These are phyloP conservation scores for Drosophila quadrilineata DNA, from an alignment of 1,140 invertebrate genomes.

Conservation along the genomic window DNA sequence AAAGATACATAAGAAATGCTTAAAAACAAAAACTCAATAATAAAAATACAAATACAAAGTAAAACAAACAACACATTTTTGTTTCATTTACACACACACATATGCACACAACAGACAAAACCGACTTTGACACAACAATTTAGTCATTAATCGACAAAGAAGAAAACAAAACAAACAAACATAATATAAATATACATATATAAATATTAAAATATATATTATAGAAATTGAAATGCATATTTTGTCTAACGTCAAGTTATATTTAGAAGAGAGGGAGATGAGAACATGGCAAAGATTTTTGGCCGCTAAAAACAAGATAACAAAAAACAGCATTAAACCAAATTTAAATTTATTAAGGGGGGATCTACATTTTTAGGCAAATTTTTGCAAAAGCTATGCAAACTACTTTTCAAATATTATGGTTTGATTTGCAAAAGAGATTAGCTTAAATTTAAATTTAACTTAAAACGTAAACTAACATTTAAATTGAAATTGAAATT, in stretches of 20 bases:
- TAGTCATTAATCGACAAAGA: slow-evolving; percentile 48
- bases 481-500: no score
- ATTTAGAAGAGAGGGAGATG: slow-evolving; percentile 46
- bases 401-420: slow-evolving; percentile 42
- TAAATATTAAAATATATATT: slow-evolving; percentile 34
- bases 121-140: slow-evolving; percentile 10
- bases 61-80: slow-evolving; percentile 47
- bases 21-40: slow-evolving; percentile 36
- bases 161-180: slow-evolving; percentile 11
- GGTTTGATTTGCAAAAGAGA: slow-evolving; percentile 25
- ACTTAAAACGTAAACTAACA: no score
- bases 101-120: slow-evolving; percentile 10
- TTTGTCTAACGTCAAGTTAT: slow-evolving; percentile 73
- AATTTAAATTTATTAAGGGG: slow-evolving; percentile 41
- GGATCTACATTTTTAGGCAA: slow-evolving; percentile 52
- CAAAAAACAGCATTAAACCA: slow-evolving; percentile 29
- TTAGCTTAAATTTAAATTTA: slow-evolving; percentile 66
- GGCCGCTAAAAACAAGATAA: slow-evolving; percentile 25
- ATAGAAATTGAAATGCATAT: slow-evolving; percentile 53
- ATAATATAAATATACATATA: slow-evolving; percentile 41
- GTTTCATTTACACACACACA: slow-evolving; percentile 56
- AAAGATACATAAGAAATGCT: slow-evolving; percentile 63
- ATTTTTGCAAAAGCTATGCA: slow-evolving; percentile 51
- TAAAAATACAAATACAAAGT: slow-evolving; percentile 46
- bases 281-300: slow-evolving; percentile 27